Conservation (phyloP, 1,140 invertebrate species). For the Hesperophylax magnus region DNA sequence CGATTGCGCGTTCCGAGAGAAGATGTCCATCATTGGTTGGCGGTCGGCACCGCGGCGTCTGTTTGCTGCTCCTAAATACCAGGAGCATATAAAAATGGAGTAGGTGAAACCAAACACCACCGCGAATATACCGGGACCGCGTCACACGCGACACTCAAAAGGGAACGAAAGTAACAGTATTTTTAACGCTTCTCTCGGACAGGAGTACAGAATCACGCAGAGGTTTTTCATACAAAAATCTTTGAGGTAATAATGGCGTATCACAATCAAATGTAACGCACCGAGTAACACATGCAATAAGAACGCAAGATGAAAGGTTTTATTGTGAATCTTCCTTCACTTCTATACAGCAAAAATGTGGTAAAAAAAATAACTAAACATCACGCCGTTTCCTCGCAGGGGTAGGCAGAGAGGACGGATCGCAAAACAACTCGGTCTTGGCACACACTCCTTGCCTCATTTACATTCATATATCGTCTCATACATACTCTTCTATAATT, state of each 20-base stretch:
- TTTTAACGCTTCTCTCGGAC: slow-evolving; percentile 30
- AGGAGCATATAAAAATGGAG: slow-evolving; percentile 15
- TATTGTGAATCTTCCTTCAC: too few species aligned
- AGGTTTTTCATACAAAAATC: neutral
- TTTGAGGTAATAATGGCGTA: neutral
- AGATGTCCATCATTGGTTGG: slow-evolving; percentile 5
- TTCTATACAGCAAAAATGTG: too few species aligned
- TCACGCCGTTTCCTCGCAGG: too few species aligned
- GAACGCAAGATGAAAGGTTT: too few species aligned
- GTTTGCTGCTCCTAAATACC: slow-evolving; percentile 44
- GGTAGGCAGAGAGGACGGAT: too few species aligned
- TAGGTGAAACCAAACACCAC: neutral
- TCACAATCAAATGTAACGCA: neutral
- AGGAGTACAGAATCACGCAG: neutral
- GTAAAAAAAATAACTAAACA: too few species aligned
- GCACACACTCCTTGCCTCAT: too few species aligned
- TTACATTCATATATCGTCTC: too few species aligned
- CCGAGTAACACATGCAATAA: too few species aligned
- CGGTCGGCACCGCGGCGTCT: slow-evolving; percentile 44
- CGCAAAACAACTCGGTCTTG: too few species aligned
- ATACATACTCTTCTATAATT: too few species aligned
- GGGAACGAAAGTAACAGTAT: slow-evolving; percentile 40
- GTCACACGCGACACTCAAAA: neutral
- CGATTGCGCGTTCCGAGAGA: neutral
- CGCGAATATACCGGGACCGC: neutral